Evolutionary conservation across 2,888 invertebrate genomes (phyloP).

Genomic region (Pteria penguin): DNA sequence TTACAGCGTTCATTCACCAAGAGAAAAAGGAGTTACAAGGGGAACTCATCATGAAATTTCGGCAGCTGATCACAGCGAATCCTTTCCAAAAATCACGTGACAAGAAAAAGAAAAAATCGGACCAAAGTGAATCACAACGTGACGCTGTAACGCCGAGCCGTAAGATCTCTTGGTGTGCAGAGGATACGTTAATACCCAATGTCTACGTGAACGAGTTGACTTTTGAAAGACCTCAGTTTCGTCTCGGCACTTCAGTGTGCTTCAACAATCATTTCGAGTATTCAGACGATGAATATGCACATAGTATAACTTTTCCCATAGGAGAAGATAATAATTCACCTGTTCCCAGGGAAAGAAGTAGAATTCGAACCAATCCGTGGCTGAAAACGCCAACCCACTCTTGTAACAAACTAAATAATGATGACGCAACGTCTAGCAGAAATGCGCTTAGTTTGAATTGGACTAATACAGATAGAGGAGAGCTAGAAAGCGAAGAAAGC

Average conservation of each 20-base stretch:
- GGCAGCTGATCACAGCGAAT: slow-evolving; percentile 15
- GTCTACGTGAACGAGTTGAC: too few species aligned
- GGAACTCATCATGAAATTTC: slow-evolving; percentile 4
- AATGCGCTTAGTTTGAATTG: neutral
- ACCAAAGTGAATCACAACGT: neutral
- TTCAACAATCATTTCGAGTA: neutral
- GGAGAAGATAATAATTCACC: slow-evolving; percentile 36
- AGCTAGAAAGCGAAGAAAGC: neutral
- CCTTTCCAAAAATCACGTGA: slow-evolving; percentile 15
- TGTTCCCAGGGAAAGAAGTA: slow-evolving; percentile 60
- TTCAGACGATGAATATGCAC: neutral
- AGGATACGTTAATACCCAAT: neutral
- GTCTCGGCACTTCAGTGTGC: neutral
- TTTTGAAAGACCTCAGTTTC: neutral
- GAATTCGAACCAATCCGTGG: slow-evolving; percentile 76
- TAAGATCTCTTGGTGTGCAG: neutral
- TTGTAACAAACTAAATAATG: neutral
- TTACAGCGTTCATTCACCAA: too few species aligned
- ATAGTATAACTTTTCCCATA: neutral
- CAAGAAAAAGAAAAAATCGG: slow-evolving; percentile 2
- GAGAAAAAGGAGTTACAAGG: neutral
- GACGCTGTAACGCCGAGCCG: neutral
- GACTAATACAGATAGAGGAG: neutral
- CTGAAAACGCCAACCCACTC: slow-evolving; percentile 69
- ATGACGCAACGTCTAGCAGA: neutral